Evolutionary conservation across 2,113 vertebrate species (phyloP).

Genomic region (Zosterops hypoxanthus): DNA sequence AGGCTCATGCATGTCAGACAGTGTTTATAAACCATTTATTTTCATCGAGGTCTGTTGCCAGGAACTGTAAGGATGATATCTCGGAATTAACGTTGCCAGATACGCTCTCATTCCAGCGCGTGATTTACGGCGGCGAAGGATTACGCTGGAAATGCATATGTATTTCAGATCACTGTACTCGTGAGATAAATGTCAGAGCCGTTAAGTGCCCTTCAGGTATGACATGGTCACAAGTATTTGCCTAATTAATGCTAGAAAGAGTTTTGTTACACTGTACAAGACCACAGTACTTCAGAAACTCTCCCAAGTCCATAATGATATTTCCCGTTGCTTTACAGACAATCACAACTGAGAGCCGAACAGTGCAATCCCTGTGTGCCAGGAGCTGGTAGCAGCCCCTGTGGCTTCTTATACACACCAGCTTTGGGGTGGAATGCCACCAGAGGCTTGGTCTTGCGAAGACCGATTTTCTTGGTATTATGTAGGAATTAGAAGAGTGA

Average conservation of each 20-base stretch:
- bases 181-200: slow-evolving; percentile 37
- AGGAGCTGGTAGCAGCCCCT: not conserved
- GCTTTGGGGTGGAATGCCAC: not conserved
- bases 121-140: slow-evolving; percentile 11
- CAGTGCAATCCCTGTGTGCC: slow-evolving; percentile 40
- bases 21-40: slow-evolving; percentile 46
- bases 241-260: slow-evolving; percentile 33
- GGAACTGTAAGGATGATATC: slow-evolving; percentile 13
- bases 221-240: slow-evolving; percentile 51
- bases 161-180: not conserved
- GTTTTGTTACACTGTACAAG: slow-evolving; percentile 13
- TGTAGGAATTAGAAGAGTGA: slow-evolving; percentile 25
- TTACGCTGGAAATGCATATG: not conserved
- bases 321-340: slow-evolving; percentile 21
- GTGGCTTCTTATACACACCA: not conserved
- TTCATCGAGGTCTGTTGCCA: slow-evolving; percentile 18
- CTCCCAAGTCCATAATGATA: not conserved
- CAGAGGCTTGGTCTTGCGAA: slow-evolving; percentile 22
- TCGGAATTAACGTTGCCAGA: slow-evolving; percentile 48
- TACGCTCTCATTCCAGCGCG: slow-evolving; percentile 36
- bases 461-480: slow-evolving; percentile 1
- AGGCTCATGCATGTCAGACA: slow-evolving; percentile 4
- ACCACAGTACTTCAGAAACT: not conserved
- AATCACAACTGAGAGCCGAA: not conserved
- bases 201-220: slow-evolving; percentile 69